phyloP scores from a whole-genome alignment of 2,797 vertebrate species.

The Sternarchorhynchus goeldii region DNA sequence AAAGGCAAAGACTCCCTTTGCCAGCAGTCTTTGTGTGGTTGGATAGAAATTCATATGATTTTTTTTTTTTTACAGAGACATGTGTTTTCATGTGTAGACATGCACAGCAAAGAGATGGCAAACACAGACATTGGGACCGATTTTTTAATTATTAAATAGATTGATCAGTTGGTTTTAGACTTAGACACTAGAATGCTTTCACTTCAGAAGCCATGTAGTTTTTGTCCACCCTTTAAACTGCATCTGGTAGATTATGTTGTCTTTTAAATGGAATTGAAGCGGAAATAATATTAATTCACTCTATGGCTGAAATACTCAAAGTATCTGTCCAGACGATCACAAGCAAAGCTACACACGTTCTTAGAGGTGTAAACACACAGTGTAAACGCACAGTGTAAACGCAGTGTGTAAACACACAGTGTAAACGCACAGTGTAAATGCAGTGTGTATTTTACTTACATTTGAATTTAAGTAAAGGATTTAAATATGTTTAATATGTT shows the following conservation, averaged over 20 bases:
- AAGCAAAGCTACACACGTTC: not conserved
- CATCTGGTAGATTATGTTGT: not conserved
- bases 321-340: not conserved
- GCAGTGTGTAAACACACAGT: not conserved
- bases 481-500: not conserved
- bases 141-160: too few species aligned
- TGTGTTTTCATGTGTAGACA: not conserved
- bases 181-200: not conserved
- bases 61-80: not conserved
- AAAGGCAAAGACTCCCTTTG: not conserved
- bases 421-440: not conserved
- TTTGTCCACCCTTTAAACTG: not conserved
- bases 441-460: not conserved
- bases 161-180: too few species aligned
- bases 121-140: too few species aligned
- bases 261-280: not conserved
- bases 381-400: not conserved
- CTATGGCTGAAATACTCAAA: too few species aligned
- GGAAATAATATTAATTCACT: not conserved
- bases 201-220: not conserved
- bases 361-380: not conserved
- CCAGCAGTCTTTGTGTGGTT: not conserved
- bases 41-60: not conserved
- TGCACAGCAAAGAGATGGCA: not conserved
- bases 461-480: not conserved